Evolutionary conservation across 2,797 vertebrate genomes (phyloP).

Genomic region (Xiphophorus birchmanni): DNA sequence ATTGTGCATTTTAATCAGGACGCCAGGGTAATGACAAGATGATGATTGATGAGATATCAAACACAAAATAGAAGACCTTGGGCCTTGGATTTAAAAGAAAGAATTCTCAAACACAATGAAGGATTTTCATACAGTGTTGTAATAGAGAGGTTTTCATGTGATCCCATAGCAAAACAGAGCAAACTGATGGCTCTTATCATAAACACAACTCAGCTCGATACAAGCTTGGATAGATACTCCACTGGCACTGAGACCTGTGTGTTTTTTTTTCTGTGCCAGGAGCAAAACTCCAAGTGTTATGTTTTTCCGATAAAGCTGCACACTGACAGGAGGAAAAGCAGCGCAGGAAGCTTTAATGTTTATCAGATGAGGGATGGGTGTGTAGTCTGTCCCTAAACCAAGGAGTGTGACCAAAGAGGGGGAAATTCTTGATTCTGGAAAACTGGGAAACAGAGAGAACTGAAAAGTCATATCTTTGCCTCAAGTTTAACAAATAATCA

Average conservation of each 20-base stretch:
- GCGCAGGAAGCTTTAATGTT: not conserved
- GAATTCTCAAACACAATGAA: slow-evolving; percentile 13
- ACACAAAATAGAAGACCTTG: slow-evolving; percentile 18
- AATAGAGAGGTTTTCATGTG: not conserved
- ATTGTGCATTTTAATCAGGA: slow-evolving; percentile 68
- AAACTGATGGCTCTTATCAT: not conserved
- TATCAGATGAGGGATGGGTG: not conserved
- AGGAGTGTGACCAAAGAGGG: not conserved
- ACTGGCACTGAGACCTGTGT: slow-evolving; percentile 5
- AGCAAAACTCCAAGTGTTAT: slow-evolving; percentile 8
- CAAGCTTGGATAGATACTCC: not conserved
- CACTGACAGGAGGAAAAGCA: slow-evolving; percentile 15
- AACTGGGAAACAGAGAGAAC: not conserved
- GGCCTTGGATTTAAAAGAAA: slow-evolving; percentile 12
- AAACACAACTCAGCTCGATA: slow-evolving; percentile 9
- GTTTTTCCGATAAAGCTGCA: slow-evolving; percentile 9
- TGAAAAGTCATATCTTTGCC: not conserved
- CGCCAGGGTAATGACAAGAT: slow-evolving; percentile 33
- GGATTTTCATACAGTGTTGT: slow-evolving; percentile 17
- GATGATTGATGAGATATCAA: slow-evolving; percentile 24
- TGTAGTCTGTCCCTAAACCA: not conserved
- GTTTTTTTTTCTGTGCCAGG: not conserved
- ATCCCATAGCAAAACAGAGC: slow-evolving; percentile 2
- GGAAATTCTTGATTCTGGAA: not conserved
- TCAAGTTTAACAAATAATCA: not conserved